Conservation (phyloP, 1,140 invertebrate genomes). For the Calliopsis andreniformis region DNA sequence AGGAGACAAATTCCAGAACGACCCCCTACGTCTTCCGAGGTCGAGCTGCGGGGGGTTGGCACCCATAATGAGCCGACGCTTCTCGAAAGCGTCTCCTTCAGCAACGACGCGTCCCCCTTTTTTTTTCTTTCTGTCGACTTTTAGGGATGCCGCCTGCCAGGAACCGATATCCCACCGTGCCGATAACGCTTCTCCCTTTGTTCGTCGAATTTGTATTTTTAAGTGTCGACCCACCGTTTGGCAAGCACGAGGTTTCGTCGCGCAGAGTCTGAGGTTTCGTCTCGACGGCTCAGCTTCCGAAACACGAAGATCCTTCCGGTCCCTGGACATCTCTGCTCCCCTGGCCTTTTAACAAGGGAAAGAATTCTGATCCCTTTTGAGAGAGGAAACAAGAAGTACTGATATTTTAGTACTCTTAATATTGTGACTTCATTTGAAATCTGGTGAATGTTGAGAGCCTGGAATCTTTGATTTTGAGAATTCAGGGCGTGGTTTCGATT, state of each 20-base stretch:
- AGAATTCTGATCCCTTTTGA: neutral
- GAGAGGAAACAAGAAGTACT: neutral
- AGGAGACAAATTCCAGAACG: slow-evolving; percentile 64
- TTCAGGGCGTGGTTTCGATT: too few species aligned
- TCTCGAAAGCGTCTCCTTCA: slow-evolving; percentile 63
- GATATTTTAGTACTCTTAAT: too few species aligned
- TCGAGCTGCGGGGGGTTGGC: slow-evolving; percentile 74
- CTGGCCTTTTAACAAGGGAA: neutral
- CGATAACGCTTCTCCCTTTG: slow-evolving; percentile 75
- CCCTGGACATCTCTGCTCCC: too few species aligned
- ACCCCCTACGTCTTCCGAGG: slow-evolving; percentile 71
- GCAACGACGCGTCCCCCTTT: slow-evolving; percentile 38
- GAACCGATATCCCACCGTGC: slow-evolving; percentile 66
- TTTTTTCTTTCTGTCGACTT: neutral
- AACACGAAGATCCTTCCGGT: slow-evolving; percentile 5
- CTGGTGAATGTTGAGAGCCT: too few species aligned
- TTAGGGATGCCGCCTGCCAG: slow-evolving; percentile 5
- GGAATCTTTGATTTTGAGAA: too few species aligned
- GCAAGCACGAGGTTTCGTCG: slow-evolving; percentile 70
- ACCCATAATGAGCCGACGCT: slow-evolving; percentile 75
- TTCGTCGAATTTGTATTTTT: slow-evolving; percentile 77
- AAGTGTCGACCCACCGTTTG: slow-evolving; percentile 68
- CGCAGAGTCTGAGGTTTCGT: slow-evolving; percentile 60
- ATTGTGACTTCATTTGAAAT: too few species aligned
- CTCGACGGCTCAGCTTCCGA: slow-evolving; percentile 21